Conservation (phyloP, 2,113 vertebrate species). For the Chaetorhynchus papuensis region DNA sequence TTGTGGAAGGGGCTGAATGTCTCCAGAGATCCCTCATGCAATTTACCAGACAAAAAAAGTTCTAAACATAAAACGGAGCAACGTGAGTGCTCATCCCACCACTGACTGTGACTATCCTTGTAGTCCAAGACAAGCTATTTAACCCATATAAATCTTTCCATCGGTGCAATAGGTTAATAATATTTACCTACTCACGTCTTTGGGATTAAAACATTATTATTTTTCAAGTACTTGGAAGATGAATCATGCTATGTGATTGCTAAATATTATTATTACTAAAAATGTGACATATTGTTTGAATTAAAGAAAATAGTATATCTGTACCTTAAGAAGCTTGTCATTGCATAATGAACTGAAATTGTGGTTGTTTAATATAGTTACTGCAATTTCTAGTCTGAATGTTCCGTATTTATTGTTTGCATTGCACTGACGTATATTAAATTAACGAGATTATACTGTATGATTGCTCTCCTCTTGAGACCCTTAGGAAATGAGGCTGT, state of each 20-base stretch:
- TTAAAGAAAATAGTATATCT: slow-evolving; percentile 37
- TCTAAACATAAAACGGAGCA: not conserved
- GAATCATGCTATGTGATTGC: not conserved
- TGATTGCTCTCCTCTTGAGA: slow-evolving; percentile 46
- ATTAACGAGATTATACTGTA: slow-evolving; percentile 45
- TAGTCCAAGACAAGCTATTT: not conserved
- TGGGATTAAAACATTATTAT: not conserved
- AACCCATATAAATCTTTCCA: not conserved
- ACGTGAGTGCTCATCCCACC: not conserved
- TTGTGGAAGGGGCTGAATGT: not conserved
- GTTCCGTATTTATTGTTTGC: slow-evolving; percentile 49
- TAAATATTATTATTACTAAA: slow-evolving; percentile 39
- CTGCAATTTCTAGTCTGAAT: slow-evolving; percentile 29
- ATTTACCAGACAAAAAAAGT: not conserved
- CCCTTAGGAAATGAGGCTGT: slow-evolving; percentile 32
- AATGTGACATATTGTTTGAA: slow-evolving; percentile 14
- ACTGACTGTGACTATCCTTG: not conserved
- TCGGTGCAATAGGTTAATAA: slow-evolving; percentile 3
- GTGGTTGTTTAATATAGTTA: slow-evolving; percentile 45
- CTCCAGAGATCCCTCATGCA: not conserved
- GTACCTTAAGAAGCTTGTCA: slow-evolving; percentile 32
- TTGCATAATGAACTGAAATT: slow-evolving; percentile 30
- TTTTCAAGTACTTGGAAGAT: slow-evolving; percentile 17
- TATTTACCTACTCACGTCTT: not conserved
- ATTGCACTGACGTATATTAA: slow-evolving; percentile 42